Evolutionary conservation across 1,140 invertebrate genomes (phyloP).

Genomic region (Marisa cornuarietis): DNA sequence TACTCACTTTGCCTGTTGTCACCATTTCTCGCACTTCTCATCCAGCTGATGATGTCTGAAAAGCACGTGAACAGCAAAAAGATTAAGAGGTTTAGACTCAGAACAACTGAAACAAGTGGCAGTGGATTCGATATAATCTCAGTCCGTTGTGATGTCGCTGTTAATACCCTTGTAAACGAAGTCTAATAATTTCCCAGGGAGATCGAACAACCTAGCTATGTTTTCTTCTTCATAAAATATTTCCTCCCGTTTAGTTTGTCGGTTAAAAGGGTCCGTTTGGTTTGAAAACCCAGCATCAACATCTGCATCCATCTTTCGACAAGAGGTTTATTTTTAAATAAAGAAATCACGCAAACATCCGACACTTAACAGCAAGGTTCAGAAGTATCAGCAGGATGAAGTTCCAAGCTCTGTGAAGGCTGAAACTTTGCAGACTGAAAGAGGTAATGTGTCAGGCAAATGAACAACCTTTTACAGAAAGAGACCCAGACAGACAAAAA

Average conservation of each 20-base stretch:
- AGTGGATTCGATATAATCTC: too few species aligned
- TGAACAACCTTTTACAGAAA: constrained; percentile 5
- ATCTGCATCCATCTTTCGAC: not conserved
- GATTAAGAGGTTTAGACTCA: not conserved
- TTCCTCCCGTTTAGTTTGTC: not conserved
- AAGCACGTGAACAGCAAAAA: not conserved
- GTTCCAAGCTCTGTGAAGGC: not conserved
- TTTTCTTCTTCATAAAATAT: not conserved
- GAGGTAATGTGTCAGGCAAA: not conserved
- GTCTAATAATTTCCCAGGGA: not conserved
- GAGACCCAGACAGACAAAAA: not conserved
- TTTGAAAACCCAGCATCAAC: not conserved
- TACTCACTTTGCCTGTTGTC: constrained; percentile 20
- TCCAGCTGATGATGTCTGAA: constrained; percentile 20
- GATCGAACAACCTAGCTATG: not conserved
- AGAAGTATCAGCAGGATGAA: not conserved
- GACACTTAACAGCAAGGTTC: not conserved
- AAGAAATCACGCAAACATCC: too few species aligned
- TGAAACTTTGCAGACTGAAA: not conserved
- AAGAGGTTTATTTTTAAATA: not conserved
- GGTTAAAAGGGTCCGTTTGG: not conserved
- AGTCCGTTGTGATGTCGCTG: too few species aligned
- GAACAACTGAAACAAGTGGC: not conserved
- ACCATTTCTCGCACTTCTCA: constrained; percentile 20
- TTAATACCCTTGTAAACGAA: not conserved